Percentiles rank a stretch among this genome's conserved stretches.
phyloP scores from a whole-genome alignment of 2,888 invertebrate genomes.

The Acheta domesticus region DNA sequence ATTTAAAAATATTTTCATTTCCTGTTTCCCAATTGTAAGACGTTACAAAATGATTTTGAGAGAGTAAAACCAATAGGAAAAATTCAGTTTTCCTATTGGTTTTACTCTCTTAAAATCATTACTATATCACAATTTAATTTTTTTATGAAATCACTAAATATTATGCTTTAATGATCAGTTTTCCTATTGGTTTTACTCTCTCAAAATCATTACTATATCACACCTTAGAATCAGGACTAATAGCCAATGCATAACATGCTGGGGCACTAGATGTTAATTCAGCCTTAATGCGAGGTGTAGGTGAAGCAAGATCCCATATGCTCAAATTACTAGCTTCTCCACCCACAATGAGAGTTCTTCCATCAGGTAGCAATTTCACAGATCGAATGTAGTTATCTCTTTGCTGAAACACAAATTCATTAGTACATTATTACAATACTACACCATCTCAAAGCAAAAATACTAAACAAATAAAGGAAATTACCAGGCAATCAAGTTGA shows the following conservation, averaged over 20 bases:
- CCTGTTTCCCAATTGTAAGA: too few relatives aligned
- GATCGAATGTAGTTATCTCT: constrained; percentile 93
- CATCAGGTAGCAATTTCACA: constrained; percentile 89
- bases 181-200: too few relatives aligned
- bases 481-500: constrained; percentile 84
- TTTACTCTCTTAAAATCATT: too few relatives aligned
- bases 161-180: too few relatives aligned
- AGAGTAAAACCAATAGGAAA: too few relatives aligned
- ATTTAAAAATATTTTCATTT: too few relatives aligned
- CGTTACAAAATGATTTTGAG: too few relatives aligned
- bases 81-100: too few relatives aligned
- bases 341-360: constrained; percentile 89
- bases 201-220: constrained; percentile 10
- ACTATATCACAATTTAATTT: too few relatives aligned
- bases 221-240: constrained; percentile 89
- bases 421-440: background rate
- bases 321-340: constrained; percentile 93
- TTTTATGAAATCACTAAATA: too few relatives aligned
- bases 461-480: constrained; percentile 26
- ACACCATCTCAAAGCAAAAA: constrained; percentile 38
- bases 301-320: constrained; percentile 92
- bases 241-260: constrained; percentile 95
- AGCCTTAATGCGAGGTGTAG: constrained; percentile 86
- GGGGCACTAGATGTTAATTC: constrained; percentile 92
- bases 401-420: constrained; percentile 58